Percentiles rank a stretch among this genome's conserved stretches.
Evolutionary conservation across 1,140 invertebrate genomes (phyloP).

Genomic region (Ctenoplectra terminalis): DNA sequence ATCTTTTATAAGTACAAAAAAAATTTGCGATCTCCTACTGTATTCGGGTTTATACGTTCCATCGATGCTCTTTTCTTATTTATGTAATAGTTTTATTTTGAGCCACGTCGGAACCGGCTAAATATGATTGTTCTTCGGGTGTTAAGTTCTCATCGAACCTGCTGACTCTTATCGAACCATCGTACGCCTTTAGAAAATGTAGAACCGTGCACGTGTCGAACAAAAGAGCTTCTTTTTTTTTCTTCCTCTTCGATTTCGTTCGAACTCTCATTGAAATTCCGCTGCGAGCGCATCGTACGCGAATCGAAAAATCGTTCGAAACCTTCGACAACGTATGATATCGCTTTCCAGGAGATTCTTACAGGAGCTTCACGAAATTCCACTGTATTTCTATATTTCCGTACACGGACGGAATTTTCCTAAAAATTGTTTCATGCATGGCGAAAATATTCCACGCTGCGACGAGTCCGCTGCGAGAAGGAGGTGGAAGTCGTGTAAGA

Average conservation of each 20-base stretch:
- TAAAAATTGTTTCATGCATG: slow-evolving; percentile 5
- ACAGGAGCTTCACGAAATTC: neutral
- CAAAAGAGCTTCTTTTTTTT: neutral
- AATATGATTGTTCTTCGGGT: too few species aligned
- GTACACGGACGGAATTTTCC: neutral
- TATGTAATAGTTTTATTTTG: too few species aligned
- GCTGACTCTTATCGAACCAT: neutral
- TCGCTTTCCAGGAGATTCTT: neutral
- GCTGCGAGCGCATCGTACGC: slow-evolving; percentile 11
- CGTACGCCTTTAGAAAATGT: neutral
- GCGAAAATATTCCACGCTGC: neutral
- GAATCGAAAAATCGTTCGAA: slow-evolving; percentile 16
- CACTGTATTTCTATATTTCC: slow-evolving; percentile 18
- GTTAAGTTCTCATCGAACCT: neutral
- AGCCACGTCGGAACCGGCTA: too few species aligned
- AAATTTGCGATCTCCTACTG: too few species aligned
- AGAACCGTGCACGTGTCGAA: neutral
- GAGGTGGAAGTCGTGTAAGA: neutral
- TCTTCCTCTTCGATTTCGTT: neutral
- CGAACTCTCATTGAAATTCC: slow-evolving; percentile 30
- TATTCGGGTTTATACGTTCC: too few species aligned
- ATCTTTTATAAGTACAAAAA: too few species aligned
- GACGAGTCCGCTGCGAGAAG: too few species aligned
- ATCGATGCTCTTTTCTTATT: too few species aligned
- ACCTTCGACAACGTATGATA: neutral